Percentiles rank a stretch among this genome's conserved stretches.
phyloP scores from a whole-genome alignment of 1,140 invertebrate genomes.

The Neocloeon triangulifer region DNA sequence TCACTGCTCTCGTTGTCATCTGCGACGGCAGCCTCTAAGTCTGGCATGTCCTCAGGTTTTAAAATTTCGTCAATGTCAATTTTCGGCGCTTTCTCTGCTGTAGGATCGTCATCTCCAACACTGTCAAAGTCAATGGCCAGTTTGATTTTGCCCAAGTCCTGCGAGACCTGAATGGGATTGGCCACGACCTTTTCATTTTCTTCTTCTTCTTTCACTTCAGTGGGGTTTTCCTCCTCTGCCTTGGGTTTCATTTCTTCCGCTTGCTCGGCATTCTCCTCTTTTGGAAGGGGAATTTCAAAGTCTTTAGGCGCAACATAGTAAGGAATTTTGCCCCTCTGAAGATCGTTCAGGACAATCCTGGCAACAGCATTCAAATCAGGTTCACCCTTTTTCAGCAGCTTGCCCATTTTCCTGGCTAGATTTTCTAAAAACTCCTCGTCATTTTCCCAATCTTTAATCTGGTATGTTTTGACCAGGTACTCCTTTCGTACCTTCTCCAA shows the following conservation, averaged over 20 bases:
- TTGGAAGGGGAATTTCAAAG: slow-evolving; percentile 30
- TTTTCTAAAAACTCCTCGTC: slow-evolving; percentile 81
- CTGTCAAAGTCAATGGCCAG: slow-evolving; percentile 46
- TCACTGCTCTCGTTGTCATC: slow-evolving; percentile 11
- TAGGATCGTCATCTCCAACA: slow-evolving; percentile 35
- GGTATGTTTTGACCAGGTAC: slow-evolving; percentile 82
- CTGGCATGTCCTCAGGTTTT: slow-evolving; percentile 14
- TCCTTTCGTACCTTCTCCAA: slow-evolving; percentile 73
- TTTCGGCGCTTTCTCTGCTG: slow-evolving; percentile 24
- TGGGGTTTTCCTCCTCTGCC: slow-evolving; percentile 2
- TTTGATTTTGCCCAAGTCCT: slow-evolving; percentile 62
- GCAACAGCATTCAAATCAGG: slow-evolving; percentile 74
- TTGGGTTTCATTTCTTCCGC: slow-evolving; percentile 6
- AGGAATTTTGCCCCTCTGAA: slow-evolving; percentile 91
- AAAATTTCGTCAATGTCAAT: slow-evolving; percentile 16
- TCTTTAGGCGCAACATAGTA: slow-evolving; percentile 75
- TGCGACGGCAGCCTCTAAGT: slow-evolving; percentile 8
- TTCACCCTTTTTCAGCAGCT: slow-evolving; percentile 87
- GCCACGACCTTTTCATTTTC: slow-evolving; percentile 3
- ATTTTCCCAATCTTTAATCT: slow-evolving; percentile 55
- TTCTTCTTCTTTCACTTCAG: slow-evolving; percentile 2
- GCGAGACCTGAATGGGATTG: slow-evolving; percentile 28
- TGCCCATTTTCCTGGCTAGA: slow-evolving; percentile 63
- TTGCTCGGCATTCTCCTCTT: slow-evolving; percentile 15
- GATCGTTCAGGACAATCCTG: slow-evolving; percentile 95